Base-by-base conservation (phyloP, 2,113 vertebrate species). In the Lota lota region DNA sequence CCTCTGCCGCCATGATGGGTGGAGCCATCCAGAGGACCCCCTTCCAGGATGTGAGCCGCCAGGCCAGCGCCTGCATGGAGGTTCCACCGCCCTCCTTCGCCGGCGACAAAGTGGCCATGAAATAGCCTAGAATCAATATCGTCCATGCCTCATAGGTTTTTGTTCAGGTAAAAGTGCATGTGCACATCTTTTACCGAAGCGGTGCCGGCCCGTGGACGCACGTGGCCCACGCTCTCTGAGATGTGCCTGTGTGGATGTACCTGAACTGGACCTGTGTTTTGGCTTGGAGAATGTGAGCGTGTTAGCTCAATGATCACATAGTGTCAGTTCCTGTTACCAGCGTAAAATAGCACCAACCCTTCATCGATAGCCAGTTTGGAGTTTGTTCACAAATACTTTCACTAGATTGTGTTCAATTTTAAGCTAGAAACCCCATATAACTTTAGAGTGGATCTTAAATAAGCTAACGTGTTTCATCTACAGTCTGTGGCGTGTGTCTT, bases 151-250 rank as follows among this genome's bases (percentile, higher is more conserved):
- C 53, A 36, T 2, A 50, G 74, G 69, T 74, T 56, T 78, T 63
- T 64, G 67, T 58, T 57, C 57, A 3, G 21, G 65, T 77, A 64
- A 58, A 72, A 22, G 20, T 53, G 65, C 65, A 69, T 15, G 1
- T 19, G 66, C 68, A 22, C 19, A 22, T 63, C 61, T 54, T 60
- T 68, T 84, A 88, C 87, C 59, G 85, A 59, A 88, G 88, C 87
- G 71, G 69, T 88, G 87, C 84, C 8, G 88, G 84, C 87, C 88
- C 87, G 21, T 76, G 73, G 20, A 21, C 17, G 0, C 64, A 72
- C 79, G 85, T 1, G 88, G 88, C 85, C 87, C 88, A 83, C 79
- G 88, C 84, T 87, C 87, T 88, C 87, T 81, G 58, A 2, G 20
- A 74, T 53, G 66, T 64, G 74, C 28, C 5, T 47, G 73, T 79